Base-by-base conservation (phyloP, 2,113 vertebrate genomes). In the Dasyornis broadbenti region DNA sequence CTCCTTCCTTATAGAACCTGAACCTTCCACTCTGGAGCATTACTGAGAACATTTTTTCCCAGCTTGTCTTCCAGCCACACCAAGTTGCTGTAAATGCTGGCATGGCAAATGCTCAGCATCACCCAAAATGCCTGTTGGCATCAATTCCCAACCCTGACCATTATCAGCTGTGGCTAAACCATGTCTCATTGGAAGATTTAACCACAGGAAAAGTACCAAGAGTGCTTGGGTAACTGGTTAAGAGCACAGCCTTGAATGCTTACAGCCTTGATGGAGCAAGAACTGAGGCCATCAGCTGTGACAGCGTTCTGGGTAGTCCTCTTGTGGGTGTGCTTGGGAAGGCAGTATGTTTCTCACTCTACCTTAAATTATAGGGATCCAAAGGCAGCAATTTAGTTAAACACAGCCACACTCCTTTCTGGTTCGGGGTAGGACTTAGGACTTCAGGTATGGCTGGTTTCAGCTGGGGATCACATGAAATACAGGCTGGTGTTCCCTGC, bases 401-500 rank as follows among this genome's bases (percentile, higher is more conserved):
- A 65, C 7, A 37, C 6, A 65, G 39, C 11, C 37, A 35, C 11
- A 21, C 11, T 60, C 8, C 44, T 56, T 84, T 82, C 57, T 64
- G 52, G 53, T 52, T 69, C 26, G 45, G 17, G 17, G 72, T 31
- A 40, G 28, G 54, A 64, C 12, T 39, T 24, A 26, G 22, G 47
- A 81, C 26, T 50, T 40, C 20, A n/a, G 35, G 13, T 60, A 28
- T 42, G 28, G 13, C 27, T 60, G 33, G 10, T 50, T 78, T 77
- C 45, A 49, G 10, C 27, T 57, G 60, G 22, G 18, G 42, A 56
- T 73, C 28, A 35, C 45, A 61, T 6, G 11, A 13, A 81, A 49
- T 26, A 64, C 3, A 20, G 3, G 21, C 1, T 3, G 18, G 16
- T 11, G 3, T 30, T 66, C 15, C 21, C 42, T 22, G 2, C 20